Evolutionary conservation across 2,113 vertebrate genomes (phyloP), one percentile per base, ranked within the genome.

Genomic region (Psophia crepitans): DNA sequence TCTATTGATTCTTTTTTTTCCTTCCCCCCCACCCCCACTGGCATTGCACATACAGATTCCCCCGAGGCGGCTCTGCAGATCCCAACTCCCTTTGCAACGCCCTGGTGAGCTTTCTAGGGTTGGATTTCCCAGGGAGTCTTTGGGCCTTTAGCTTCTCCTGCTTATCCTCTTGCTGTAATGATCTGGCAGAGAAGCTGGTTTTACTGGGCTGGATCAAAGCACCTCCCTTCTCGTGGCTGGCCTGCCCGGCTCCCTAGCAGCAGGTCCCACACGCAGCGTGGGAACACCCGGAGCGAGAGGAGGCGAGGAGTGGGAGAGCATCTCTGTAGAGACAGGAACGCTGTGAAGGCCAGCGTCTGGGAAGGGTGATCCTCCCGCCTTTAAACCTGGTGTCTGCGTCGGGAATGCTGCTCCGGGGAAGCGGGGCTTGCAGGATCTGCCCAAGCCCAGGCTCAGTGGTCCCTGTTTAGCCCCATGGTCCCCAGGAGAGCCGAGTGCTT

Each of bases 181-280:
- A 28, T 63, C 56, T 82, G 73, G 51, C 82, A 81, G 71, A 86
- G 76, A 43, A 78, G n/a, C 37, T 84, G 76, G 12, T 56, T 84
- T 88, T 33, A 17, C 90, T 65, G 85, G 66, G 64, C 69, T 96
- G 89, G 84, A 64, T 87, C 73, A 43, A 53, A 90, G 65, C 79
- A 65, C 22, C 65, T 75, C 78, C 53, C 69, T 75, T 54, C 81
- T 53, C 9, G 0, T 43, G 71, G 48, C 64, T 53, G 44, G 17
- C 11, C 33, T 76, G 32, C 33, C 41, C 1, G 6, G 54, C 61
- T 54, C 35, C 24, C 46, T 12, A 51, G 77, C 68, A 80, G 86
- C 86, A 33, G 53, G 30, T 66, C 37, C 69, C 5, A 3, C 46
- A 8, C 14, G 1, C 56, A 24, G 88, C 30, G 14, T 43, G 48